Evolutionary conservation across 2,797 vertebrate genomes (phyloP), one percentile per base, ranked within the genome.

Genomic region (Zalophus californianus): DNA sequence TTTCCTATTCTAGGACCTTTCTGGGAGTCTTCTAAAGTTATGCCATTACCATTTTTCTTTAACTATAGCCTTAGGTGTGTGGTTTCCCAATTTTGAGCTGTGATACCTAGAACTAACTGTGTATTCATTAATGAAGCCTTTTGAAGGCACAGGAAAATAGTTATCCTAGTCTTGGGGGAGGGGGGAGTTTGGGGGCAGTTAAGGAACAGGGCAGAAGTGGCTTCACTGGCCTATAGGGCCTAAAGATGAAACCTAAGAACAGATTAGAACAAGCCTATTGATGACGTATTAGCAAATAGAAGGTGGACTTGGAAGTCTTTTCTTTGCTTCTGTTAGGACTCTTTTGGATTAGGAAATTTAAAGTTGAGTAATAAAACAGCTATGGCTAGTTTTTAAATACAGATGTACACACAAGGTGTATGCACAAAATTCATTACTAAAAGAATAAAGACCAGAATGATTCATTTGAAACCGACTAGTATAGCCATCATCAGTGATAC

Each of bases 381-480:
- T 35, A 7, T 84, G 7, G 20, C 38, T 91, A 38, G 2, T 60
- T 95, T 15, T 68, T 72, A 73, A 82, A 79, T 93, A 86, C 35
- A 91, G 62, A 92, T 86, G 68, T 79, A 92, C 35, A 32, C 20
- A 32, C 16, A 78, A 62, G 83, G 11, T 92, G 5, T 89, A 38
- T 60, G 15, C 32, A 89, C 18, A 94, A 86, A 48, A 80, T 87
- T 80, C 50, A 84, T 78, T 91, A 64, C 66, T 84, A 50, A 66
- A 88, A 66, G 16, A 89, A 15, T 93, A 60, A 93, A 60, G 54
- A 86, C 29, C n/a, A 62, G 54, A 83, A 73, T 97, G 23, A 89
- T 75, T 93, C 11, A 72, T 64, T 91, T 97, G 68, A 84, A 96
- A 95, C 52, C 91, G 58, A 92, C 35, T 82, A 12, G 62, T 90